Evolutionary conservation across 1,140 invertebrate genomes (phyloP).

Genomic region (Trichogramma pretiosum): DNA sequence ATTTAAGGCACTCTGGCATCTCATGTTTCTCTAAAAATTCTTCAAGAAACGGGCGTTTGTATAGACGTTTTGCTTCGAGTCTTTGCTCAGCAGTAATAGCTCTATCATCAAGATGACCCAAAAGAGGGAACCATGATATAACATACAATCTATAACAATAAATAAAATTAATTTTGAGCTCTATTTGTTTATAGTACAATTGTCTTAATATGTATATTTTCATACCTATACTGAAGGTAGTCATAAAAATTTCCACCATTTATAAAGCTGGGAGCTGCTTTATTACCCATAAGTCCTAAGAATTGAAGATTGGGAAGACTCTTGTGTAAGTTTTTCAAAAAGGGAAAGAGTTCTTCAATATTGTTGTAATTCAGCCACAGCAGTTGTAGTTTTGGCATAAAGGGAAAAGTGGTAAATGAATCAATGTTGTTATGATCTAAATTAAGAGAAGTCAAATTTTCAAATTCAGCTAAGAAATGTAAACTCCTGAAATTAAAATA

Average conservation of each 20-base stretch:
- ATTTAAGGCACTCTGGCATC: slow-evolving; percentile 33
- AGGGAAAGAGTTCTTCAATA: slow-evolving; percentile 59
- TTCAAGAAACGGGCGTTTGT: slow-evolving; percentile 51
- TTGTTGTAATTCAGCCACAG: slow-evolving; percentile 73
- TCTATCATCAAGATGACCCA: slow-evolving; percentile 59
- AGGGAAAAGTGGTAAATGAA: slow-evolving; percentile 56
- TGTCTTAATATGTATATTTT: neutral
- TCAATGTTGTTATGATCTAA: slow-evolving; percentile 65
- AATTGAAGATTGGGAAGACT: slow-evolving; percentile 59
- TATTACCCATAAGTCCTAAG: slow-evolving; percentile 71
- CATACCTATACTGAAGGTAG: slow-evolving; percentile 68
- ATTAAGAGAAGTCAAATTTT: slow-evolving; percentile 60
- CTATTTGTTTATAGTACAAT: neutral
- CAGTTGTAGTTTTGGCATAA: slow-evolving; percentile 57
- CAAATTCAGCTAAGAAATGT: slow-evolving; percentile 58
- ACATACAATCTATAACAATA: slow-evolving; percentile 51
- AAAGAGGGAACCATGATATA: slow-evolving; percentile 56
- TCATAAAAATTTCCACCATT: slow-evolving; percentile 67
- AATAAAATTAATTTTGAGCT: no score
- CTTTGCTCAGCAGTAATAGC: slow-evolving; percentile 53
- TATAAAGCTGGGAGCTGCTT: slow-evolving; percentile 63
- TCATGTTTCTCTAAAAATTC: slow-evolving; percentile 26
- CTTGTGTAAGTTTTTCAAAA: slow-evolving; percentile 56
- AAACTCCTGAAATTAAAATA: slow-evolving; percentile 54
- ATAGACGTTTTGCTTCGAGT: slow-evolving; percentile 52